phyloP scores from a whole-genome alignment of 23 tunicate species.

The Trididemnum nubilum region DNA sequence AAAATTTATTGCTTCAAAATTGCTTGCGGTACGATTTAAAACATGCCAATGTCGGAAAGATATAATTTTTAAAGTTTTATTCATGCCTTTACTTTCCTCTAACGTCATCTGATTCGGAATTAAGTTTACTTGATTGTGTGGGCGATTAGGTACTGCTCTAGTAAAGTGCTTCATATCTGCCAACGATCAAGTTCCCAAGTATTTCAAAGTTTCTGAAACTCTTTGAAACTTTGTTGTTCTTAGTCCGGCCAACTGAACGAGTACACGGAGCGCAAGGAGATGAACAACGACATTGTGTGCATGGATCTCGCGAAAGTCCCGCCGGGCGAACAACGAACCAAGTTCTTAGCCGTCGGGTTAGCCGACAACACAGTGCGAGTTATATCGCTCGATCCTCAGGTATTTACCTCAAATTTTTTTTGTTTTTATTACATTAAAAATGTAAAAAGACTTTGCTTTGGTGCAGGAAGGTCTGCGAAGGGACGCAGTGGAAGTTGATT shows the following conservation, averaged over 20 bases:
- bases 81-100: too few species aligned
- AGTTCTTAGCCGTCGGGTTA: slow-evolving; percentile 95
- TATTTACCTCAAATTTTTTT: too few species aligned
- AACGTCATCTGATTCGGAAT: too few species aligned
- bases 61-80: too few species aligned
- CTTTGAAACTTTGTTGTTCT: background rate
- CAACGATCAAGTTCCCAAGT: too few species aligned
- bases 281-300: slow-evolving; percentile 90
- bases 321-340: slow-evolving; percentile 85
- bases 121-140: too few species aligned
- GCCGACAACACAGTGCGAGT: slow-evolving; percentile 95
- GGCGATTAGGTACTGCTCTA: too few species aligned
- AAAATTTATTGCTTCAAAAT: too few species aligned
- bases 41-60: too few species aligned
- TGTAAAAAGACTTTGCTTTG: background rate
- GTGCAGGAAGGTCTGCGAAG: background rate
- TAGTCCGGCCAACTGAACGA: slow-evolving; percentile 95
- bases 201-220: too few species aligned
- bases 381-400: slow-evolving; percentile 93
- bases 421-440: background rate
- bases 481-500: background rate
- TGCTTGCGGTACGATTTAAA: too few species aligned
- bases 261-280: slow-evolving; percentile 94
- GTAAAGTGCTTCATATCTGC: too few species aligned
- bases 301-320: slow-evolving; percentile 95